Evolutionary conservation across 2,113 vertebrate species (phyloP), one percentile per base, ranked within the genome.

Genomic region (Trinectes maculatus): DNA sequence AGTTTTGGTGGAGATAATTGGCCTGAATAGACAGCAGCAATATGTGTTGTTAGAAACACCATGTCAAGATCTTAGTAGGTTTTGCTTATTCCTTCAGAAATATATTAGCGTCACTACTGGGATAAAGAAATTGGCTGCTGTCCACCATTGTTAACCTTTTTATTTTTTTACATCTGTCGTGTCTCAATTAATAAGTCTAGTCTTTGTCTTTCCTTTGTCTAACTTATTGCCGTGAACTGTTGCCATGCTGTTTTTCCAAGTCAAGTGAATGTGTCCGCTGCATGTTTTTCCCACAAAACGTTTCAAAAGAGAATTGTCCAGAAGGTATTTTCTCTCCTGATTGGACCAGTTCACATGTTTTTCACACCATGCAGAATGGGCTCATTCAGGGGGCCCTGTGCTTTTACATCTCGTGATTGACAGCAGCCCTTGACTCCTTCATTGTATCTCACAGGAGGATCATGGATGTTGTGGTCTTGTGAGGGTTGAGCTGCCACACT

Each of bases 391-490:
- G 52, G 63, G 15, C 53, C 61, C 71, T 37, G 4, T n/a, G 52
- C 13, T 70, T 71, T 74, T 59, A 31, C 5, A 1, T 40, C 55
- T 48, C 57, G 13, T 79, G 83, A 89, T 74, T 87, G 89, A 85
- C 82, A 74, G 78, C 75, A 73, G 62, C 71, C 65, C 71, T 73
- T 52, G 54, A 57, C 56, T 64, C 55, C 56, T 26, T 26, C 21
- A 0, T 31, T 15, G 29, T 8, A 9, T 70, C 74, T 74, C 61
- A 49, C n/a, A 37, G 51, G 62, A 72, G 68, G 64, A 74, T 77
- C 69, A 28, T 36, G 61, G 76, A 42, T 48, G 37, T 42, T 57
- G 59, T 29, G 69, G 62, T 73, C 59, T 16, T 40, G n/a, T 44
- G 62, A 68, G 51, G 34, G 60, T 9, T 21, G 55, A 66, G 65